Percentiles rank a stretch among this genome's conserved stretches.
Evolutionary conservation across 2,113 vertebrate species (phyloP).

Genomic region (Telmatochromis brachygnathus): DNA sequence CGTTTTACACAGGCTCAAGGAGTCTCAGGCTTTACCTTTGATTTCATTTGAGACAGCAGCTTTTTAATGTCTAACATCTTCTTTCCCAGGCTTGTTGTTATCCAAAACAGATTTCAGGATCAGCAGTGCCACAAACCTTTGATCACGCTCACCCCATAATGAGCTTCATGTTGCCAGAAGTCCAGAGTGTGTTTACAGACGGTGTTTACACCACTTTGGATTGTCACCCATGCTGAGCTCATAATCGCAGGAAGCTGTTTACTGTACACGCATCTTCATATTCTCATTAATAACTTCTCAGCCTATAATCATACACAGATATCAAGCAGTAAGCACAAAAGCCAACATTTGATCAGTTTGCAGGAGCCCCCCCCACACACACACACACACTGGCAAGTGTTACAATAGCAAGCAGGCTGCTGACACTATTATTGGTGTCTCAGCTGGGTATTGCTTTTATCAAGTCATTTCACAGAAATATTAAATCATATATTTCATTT

Average conservation of each 20-base stretch:
- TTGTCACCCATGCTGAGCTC: background rate
- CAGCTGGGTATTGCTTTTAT: background rate
- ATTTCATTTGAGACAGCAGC: background rate
- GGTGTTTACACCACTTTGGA: background rate
- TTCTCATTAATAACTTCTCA: background rate
- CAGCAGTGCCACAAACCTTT: constrained; percentile 12
- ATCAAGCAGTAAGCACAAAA: background rate
- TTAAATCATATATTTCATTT: background rate
- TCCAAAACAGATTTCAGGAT: constrained; percentile 9
- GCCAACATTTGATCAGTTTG: background rate
- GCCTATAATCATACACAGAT: background rate
- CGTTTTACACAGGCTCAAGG: background rate
- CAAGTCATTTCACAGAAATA: background rate
- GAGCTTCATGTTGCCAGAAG: constrained; percentile 11
- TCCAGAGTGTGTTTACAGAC: constrained; percentile 24
- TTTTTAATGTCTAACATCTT: background rate
- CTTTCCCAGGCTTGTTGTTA: background rate
- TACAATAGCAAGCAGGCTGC: background rate
- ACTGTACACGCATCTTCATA: background rate
- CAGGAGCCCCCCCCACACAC: background rate
- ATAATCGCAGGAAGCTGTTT: constrained; percentile 9
- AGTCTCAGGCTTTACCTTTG: background rate
- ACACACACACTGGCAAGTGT: background rate
- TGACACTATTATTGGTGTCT: background rate
- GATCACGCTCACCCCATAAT: background rate